Evolutionary conservation across 2,113 vertebrate species (phyloP), one percentile per base, ranked within the genome.

Genomic region (Aldabrachelys gigantea): DNA sequence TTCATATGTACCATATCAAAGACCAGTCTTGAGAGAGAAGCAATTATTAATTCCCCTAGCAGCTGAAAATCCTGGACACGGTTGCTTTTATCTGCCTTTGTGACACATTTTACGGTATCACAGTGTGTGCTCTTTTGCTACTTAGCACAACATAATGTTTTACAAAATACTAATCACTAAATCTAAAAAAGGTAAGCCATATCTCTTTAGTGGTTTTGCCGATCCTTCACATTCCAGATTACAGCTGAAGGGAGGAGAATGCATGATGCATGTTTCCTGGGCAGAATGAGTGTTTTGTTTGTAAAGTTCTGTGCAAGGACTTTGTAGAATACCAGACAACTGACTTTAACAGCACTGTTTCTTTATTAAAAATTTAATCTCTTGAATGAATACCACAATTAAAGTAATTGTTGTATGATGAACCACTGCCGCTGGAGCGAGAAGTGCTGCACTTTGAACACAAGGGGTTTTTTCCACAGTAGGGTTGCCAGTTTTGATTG

Each of bases 241-340:
- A 65, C 3, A 84, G n/a, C 3, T 89, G 31, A 19, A 90, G 11
- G 2, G n/a, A 85, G 82, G 17, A 11, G 62, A 87, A 87, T 80
- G 31, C 10, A 44, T 9, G 9, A 57, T 6, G 47, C 31, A 49
- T 27, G 41, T 76, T 10, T 24, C 29, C 91, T 41, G 80, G 5
- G 0, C 0, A 91, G 76, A 53, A 7, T 72, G 56, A 31, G 1
- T 4, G 41, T 5, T 81, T 80, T 81, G 31, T 53, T 92, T 56
- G 76, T 50, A 80, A 57, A 90, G 50, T 41, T 53, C 14, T 2
- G 0, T 1, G 4, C 17, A 72, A 65, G 59, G 59, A 65, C 35
- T 19, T 69, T 69, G 17, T 35, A 69, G 8, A 35, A 69, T 69
- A 69, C 17, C 35, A 21, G 35, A 69, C 35, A 69, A 69, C 65